Percentiles rank a stretch among this genome's conserved stretches.
These are phyloP conservation scores for Morinoia aosen DNA, from an alignment of 2,888 invertebrate genomes.

Conservation along the genomic window DNA sequence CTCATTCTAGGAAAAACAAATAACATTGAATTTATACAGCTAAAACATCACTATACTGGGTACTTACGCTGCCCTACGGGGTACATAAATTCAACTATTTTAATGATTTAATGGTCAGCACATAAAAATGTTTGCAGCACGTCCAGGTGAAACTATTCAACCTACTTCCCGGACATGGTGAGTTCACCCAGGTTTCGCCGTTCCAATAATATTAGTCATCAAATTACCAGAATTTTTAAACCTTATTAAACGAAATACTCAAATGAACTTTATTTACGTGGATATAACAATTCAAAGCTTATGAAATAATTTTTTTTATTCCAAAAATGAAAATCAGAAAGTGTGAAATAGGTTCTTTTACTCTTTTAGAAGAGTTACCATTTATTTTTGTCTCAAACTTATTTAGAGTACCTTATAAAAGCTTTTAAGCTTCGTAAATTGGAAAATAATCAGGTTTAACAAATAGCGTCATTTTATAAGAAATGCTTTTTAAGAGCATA, in stretches of 20 bases:
- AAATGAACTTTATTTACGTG: neutral
- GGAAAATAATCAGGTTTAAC: too few species aligned
- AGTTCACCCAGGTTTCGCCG: conserved; percentile 8
- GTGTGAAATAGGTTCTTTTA: neutral
- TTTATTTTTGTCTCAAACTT: neutral
- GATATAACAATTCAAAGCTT: neutral
- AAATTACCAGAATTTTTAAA: neutral
- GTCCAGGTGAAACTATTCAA: conserved; percentile 44
- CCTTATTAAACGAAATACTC: neutral
- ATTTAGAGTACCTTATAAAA: too few species aligned
- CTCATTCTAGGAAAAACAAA: neutral
- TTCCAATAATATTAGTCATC: neutral
- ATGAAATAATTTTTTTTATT: neutral
- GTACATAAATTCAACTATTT: conserved; percentile 74
- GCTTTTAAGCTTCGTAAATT: too few species aligned
- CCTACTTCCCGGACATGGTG: conserved; percentile 51
- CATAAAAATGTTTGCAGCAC: conserved; percentile 45
- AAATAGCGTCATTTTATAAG: too few species aligned
- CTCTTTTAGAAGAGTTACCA: neutral
- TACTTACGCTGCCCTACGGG: conserved; percentile 80
- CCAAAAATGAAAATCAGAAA: neutral
- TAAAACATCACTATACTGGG: neutral
- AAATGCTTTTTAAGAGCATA: too few species aligned
- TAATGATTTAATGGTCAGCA: conserved; percentile 43
- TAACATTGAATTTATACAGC: neutral